Evolutionary conservation across 2,888 invertebrate species (phyloP).

Genomic region (Unio delphinus): DNA sequence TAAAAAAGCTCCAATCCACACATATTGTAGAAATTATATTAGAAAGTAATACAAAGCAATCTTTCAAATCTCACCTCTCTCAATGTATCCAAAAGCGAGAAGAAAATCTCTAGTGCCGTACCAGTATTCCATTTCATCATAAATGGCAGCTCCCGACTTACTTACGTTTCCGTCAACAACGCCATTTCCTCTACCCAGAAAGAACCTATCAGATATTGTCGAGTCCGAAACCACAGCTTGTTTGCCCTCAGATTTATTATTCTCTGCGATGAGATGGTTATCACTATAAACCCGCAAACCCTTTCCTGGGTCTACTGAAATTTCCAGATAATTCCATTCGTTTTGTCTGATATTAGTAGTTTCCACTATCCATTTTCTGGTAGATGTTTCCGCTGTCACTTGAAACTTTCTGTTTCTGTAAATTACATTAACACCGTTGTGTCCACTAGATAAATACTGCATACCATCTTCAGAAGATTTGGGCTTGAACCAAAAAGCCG

Average conservation of each 20-base stretch:
- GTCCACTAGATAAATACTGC: constrained; percentile 54
- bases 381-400: constrained; percentile 43
- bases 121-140: constrained; percentile 69
- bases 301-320: constrained; percentile 54
- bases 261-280: constrained; percentile 32
- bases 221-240: neutral
- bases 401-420: constrained; percentile 44
- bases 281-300: constrained; percentile 54
- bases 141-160: constrained; percentile 55
- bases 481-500: constrained; percentile 57
- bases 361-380: constrained; percentile 46
- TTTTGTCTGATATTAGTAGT: constrained; percentile 32
- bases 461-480: constrained; percentile 43
- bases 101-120: constrained; percentile 66
- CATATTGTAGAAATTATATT: too few species aligned
- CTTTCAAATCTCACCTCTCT: constrained; percentile 55
- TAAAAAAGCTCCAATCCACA: too few species aligned
- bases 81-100: constrained; percentile 63
- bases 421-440: constrained; percentile 58
- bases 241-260: constrained; percentile 15
- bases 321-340: constrained; percentile 64
- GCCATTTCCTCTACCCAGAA: constrained; percentile 51
- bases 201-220: constrained; percentile 35
- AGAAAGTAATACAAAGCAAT: neutral
- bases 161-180: constrained; percentile 27